These are phyloP conservation scores for Ctenosaura bakeri DNA, from an alignment of 2,797 vertebrate species.

Conservation along the genomic window DNA sequence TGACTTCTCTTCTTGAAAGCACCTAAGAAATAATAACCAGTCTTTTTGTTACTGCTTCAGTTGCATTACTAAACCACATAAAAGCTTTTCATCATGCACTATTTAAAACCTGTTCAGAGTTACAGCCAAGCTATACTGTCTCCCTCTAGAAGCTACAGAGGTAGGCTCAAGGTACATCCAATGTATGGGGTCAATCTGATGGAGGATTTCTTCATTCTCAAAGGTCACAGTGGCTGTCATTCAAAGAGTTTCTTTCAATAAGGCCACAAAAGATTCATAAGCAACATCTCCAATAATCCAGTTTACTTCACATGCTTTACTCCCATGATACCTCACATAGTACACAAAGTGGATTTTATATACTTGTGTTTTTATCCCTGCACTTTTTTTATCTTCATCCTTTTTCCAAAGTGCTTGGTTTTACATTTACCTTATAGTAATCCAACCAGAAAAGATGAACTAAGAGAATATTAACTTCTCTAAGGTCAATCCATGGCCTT, in stretches of 20 bases:
- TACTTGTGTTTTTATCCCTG: too few relatives aligned
- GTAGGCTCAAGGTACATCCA: neutral
- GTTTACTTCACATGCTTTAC: neutral
- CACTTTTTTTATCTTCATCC: neutral
- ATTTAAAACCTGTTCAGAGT: constrained; percentile 23
- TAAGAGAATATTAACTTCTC: neutral
- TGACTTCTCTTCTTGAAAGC: constrained; percentile 25
- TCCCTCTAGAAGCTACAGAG: constrained; percentile 28
- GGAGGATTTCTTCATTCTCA: neutral
- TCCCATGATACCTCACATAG: too few relatives aligned
- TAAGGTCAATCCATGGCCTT: neutral
- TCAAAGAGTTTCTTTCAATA: neutral
- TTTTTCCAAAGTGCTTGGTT: neutral
- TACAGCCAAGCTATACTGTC: constrained; percentile 7
- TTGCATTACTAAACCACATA: constrained; percentile 1
- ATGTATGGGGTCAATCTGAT: neutral
- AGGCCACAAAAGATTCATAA: neutral
- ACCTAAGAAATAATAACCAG: neutral
- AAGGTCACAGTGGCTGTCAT: neutral
- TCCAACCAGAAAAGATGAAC: neutral
- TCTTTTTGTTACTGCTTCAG: constrained; percentile 10
- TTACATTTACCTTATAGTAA: neutral
- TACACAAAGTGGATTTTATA: too few relatives aligned
- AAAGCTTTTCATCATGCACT: constrained; percentile 34
- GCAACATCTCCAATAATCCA: neutral